Evolutionary conservation across 2,113 vertebrate species (phyloP).

Genomic region (Neolamprologus ventralis): DNA sequence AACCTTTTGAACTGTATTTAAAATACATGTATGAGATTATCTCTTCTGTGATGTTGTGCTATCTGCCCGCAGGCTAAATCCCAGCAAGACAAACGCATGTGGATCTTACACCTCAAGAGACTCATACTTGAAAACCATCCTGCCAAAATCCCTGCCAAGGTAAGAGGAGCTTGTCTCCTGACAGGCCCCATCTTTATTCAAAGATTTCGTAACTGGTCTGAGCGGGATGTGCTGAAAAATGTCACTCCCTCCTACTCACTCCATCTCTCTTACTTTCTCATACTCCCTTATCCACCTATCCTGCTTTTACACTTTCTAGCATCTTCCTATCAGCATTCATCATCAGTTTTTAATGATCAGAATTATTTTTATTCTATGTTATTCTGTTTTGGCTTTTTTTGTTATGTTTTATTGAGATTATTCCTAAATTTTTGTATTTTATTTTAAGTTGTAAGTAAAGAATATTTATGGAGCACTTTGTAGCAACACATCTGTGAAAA

Average conservation of each 20-base stretch:
- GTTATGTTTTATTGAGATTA: neutral
- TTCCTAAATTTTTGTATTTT: neutral
- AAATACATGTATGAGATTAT: constrained; percentile 9
- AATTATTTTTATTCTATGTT: neutral
- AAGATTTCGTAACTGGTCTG: neutral
- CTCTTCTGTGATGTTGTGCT: constrained; percentile 12
- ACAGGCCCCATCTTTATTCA: neutral
- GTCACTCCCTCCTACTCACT: neutral
- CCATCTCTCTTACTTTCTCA: neutral
- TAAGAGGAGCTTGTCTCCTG: constrained; percentile 41
- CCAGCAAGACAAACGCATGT: constrained; percentile 93
- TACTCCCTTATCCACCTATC: neutral
- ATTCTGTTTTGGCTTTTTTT: neutral
- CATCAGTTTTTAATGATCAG: neutral
- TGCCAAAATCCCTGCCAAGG: constrained; percentile 97
- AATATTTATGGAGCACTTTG: neutral
- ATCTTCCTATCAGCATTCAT: neutral
- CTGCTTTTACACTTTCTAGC: neutral
- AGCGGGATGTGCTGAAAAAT: constrained; percentile 1
- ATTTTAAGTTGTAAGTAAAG: neutral
- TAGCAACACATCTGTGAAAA: neutral
- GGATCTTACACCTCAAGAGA: constrained; percentile 95
- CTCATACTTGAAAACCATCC: constrained; percentile 98
- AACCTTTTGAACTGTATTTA: neutral
- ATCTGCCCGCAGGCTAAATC: constrained; percentile 82